phyloP scores from a whole-genome alignment of 1,140 invertebrate genomes.

The Drosophila mojavensis region DNA sequence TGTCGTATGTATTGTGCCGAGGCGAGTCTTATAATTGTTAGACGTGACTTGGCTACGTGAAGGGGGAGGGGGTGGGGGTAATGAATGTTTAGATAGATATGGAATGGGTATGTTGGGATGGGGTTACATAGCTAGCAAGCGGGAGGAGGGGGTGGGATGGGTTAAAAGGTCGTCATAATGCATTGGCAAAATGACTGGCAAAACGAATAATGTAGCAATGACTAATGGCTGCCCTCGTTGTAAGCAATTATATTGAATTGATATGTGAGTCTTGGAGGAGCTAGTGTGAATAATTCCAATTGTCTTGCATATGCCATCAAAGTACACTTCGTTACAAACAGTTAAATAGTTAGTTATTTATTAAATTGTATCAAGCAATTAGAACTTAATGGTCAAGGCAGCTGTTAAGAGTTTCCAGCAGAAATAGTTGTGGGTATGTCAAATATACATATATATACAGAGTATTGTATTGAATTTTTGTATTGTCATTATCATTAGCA shows the following conservation, averaged over 20 bases:
- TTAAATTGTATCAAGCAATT: too few species aligned
- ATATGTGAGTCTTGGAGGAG: constrained; percentile 10
- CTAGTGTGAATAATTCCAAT: constrained; percentile 8
- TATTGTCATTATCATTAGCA: neutral
- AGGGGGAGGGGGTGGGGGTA: neutral
- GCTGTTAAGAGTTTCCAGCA: too few species aligned
- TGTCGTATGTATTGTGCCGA: constrained; percentile 21
- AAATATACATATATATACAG: too few species aligned
- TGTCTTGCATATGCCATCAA: neutral
- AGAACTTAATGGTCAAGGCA: too few species aligned
- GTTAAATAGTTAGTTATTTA: neutral
- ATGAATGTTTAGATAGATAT: neutral
- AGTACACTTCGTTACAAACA: neutral
- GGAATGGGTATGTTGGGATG: neutral
- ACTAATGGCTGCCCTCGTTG: constrained; percentile 42
- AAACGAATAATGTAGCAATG: constrained; percentile 42
- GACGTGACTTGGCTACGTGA: constrained; percentile 15
- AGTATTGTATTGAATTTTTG: too few species aligned
- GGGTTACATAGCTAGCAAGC: neutral
- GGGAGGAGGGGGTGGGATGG: neutral
- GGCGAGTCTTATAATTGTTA: constrained; percentile 70
- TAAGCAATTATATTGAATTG: constrained; percentile 25
- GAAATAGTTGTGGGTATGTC: too few species aligned
- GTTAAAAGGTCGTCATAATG: constrained; percentile 50
- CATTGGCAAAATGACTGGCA: constrained; percentile 53